These are phyloP conservation scores for Leptothorax acervorum DNA, from an alignment of 2,888 invertebrate species.

Conservation along the genomic window DNA sequence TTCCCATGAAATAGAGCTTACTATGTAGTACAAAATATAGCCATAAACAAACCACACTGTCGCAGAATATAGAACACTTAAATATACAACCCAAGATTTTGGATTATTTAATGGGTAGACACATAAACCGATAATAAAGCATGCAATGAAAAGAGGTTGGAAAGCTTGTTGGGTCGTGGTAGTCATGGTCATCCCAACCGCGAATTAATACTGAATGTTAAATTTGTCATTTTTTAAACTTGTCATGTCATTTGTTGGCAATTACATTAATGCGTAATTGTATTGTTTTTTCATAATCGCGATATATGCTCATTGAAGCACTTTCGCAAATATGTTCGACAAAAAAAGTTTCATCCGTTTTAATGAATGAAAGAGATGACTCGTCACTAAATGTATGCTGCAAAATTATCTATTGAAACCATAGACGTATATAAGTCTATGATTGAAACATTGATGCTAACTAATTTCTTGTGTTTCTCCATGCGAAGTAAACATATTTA, in stretches of 20 bases:
- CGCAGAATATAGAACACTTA: slow-evolving; percentile 5
- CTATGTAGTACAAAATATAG: background rate
- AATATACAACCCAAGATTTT: background rate
- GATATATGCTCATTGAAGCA: background rate
- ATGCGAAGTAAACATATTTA: background rate
- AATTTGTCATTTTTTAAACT: background rate
- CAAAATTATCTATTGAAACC: too few species aligned
- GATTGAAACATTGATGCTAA: background rate
- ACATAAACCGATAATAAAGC: slow-evolving; percentile 9
- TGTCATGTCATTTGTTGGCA: background rate
- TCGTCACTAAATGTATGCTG: background rate
- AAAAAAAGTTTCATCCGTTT: background rate
- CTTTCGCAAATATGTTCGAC: background rate
- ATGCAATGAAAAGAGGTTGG: background rate
- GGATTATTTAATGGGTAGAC: background rate
- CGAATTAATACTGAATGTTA: background rate
- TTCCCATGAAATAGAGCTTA: background rate
- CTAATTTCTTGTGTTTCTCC: background rate
- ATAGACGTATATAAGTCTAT: too few species aligned
- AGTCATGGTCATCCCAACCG: background rate
- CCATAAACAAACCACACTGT: background rate
- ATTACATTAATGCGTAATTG: background rate
- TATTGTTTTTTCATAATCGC: background rate
- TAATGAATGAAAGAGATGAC: background rate
- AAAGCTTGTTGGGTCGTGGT: background rate